phyloP scores from a whole-genome alignment of 1,140 invertebrate species.

The Drosophila ananassae region DNA sequence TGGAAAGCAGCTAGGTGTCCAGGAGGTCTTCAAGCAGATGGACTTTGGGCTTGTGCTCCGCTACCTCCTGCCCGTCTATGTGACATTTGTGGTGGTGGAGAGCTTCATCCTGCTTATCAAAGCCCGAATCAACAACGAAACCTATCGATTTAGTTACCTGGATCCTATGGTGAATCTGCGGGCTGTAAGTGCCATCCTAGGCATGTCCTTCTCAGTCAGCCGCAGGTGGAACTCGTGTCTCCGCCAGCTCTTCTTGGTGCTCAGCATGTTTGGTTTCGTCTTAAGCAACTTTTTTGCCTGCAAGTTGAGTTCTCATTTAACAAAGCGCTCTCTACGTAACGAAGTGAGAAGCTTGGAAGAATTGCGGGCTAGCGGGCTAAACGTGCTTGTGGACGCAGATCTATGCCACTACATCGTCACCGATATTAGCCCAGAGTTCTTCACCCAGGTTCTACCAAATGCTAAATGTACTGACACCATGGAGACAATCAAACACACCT shows the following conservation, averaged over 20 bases:
- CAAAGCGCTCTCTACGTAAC: slow-evolving; percentile 3
- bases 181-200: slow-evolving; percentile 28
- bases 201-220: slow-evolving; percentile 18
- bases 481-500: neutral
- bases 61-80: slow-evolving; percentile 25
- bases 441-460: neutral
- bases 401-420: neutral
- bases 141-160: neutral
- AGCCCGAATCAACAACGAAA: neutral
- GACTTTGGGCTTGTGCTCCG: neutral
- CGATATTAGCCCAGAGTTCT: neutral
- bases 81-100: slow-evolving; percentile 24
- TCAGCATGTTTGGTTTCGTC: slow-evolving; percentile 47
- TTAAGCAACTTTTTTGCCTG: slow-evolving; percentile 36
- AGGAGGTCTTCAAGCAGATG: slow-evolving; percentile 18
- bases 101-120: slow-evolving; percentile 7
- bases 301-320: slow-evolving; percentile 49
- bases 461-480: neutral
- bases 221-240: slow-evolving; percentile 11
- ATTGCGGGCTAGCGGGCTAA: slow-evolving; percentile 24
- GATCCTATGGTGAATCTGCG: slow-evolving; percentile 36
- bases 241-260: slow-evolving; percentile 35
- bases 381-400: neutral
- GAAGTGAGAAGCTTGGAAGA: slow-evolving; percentile 29
- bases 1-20: slow-evolving; percentile 1